Evolutionary conservation across 2,888 invertebrate species (phyloP), one percentile per base, ranked within the genome.

Genomic region (Cremastobaeus sp.): DNA sequence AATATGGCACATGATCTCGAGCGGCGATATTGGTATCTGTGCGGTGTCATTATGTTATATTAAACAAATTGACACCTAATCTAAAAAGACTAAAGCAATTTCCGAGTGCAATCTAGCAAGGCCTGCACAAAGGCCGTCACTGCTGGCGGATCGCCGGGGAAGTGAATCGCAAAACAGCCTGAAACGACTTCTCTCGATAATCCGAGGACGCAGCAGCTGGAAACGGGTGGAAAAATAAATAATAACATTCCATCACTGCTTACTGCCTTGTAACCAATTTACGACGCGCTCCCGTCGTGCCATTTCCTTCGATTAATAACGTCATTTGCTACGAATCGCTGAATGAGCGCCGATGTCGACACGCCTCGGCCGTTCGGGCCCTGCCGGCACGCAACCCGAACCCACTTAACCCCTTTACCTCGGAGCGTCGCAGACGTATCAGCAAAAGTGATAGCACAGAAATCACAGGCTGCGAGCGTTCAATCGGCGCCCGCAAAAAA

Each of bases 251-350:
- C 54, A 50, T 69, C 54, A 43, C 37, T 45, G 18, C 14, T 11
- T 18, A 30, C 30, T 43, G 37, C 37, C 37, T 55, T n/a, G 34
- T 30, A 59, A 34, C 59, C 59, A 59, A 60, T 69, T 60, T 66
- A 34, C 30, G 15, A 28, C 9, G 25, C 39, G 28, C 20, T 21
- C 45, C 17, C 20, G 1, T 12, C 14, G 37, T 35, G 41, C 62
- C 62, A 70, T 62, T 62, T 57, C 50, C 71, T 57, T 41, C 64
- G 57, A 64, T 64, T 57, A 71, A 71, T 55, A 64, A 57, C 64
- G 37, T 59, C 37, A 71, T 57, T 64, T 64, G 57, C 30, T n/a
- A 28, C 30, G 35, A 62, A 48, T 25, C 14, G 8, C 34, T 28
- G 52, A 57, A 59, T 48, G 52, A 35, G 25, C 32, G 9, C 17